Base-by-base conservation (phyloP, 2,113 vertebrate species). In the Erythrolamprus reginae region DNA sequence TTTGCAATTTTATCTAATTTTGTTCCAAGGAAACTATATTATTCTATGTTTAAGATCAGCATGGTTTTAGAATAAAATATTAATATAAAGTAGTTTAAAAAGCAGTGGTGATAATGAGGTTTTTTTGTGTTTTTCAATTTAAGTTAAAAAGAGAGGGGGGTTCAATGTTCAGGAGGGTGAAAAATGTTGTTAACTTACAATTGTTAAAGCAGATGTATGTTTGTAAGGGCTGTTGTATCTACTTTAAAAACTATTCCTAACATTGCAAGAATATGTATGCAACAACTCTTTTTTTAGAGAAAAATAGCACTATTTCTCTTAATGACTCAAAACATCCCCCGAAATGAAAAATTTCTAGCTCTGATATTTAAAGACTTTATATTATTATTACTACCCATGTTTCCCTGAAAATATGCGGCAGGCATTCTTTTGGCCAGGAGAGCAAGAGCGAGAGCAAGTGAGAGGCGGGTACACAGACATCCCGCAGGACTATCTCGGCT, bases 311-410 rank as follows among this genome's bases (percentile, higher is more conserved):
- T 77, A 77, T 19, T 77, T n/a, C 15, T 70, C n/a, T 70, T 70
- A 70, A 33, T 70, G 61, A 33, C 33, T 38, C n/a, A 77, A 77
- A 77, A 77, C 2, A 77, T 77, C n/a, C 15, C 65, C 6, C 0
- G 38, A 65, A 52, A 93, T 91, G 70, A 95, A 47, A 89, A 94
- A 93, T 93, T 90, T 55, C 93, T 85, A 93, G 94, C 7, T 90
- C 52, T 23, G 24, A 7, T 84, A 90, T 94, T 91, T 55, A 87
- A 89, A 86, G 52, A 94, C 24, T 28, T 92, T 61, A 90, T 92
- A 24, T 24, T 56, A 58, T 58, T 24, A 56, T 56, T 24, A n/a
- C n/a, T n/a, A n/a, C n/a, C n/a, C n/a, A n/a, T n/a, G n/a, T n/a
- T n/a, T n/a, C n/a, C n/a, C n/a, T n/a, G n/a, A n/a, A n/a, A n/a